Evolutionary conservation across 2,888 invertebrate genomes (phyloP), one percentile per base, ranked within the genome.

Genomic region (Phyto melanocephala): DNA sequence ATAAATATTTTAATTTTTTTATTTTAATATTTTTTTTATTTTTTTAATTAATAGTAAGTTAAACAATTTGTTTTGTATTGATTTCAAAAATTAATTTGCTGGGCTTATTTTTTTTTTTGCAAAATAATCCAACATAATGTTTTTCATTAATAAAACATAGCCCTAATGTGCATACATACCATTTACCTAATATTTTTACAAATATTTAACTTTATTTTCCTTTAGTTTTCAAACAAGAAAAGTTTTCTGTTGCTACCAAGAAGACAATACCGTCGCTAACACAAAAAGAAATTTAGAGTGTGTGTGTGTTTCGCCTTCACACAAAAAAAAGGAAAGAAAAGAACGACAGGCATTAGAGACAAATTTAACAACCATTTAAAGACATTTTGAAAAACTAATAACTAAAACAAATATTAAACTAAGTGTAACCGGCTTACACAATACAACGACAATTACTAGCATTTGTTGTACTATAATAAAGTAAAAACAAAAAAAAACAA

Each of bases 331-430:
- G 6, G 28, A 15, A 40, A 42, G 20, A 17, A 74, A 15, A 8
- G 8, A 24, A 15, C 33, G 35, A 24, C 45, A 15, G 50, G 42
- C 68, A 77, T 75, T 67, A 67, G 20, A 68, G 58, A 80, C 70
- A 76, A 80, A 75, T 76, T 76, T 65, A 71, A 42, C 70, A 70
- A 80, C 47, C 63, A 76, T 76, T 65, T 65, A 76, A 71, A 76
- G 70, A 80, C 63, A 70, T 70, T 75, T 80, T 60, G 35, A 52
- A 60, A 81, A 77, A 77, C 63, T 67, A 77, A 81, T 72, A 81
- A 71, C 71, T 77, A 76, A 71, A 81, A 81, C 71, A 72, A 81
- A 72, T 67, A 81, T 54, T 67, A 60, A 81, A 72, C 71, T 35
- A 67, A 77, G 71, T 62, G 60, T 65, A 77, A 54, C 58, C 54